A percentile compares a stretch with the other conserved stretches of the same genome.
Evolutionary conservation across 2,888 invertebrate genomes (phyloP).

Genomic region (Suillia variegata): DNA sequence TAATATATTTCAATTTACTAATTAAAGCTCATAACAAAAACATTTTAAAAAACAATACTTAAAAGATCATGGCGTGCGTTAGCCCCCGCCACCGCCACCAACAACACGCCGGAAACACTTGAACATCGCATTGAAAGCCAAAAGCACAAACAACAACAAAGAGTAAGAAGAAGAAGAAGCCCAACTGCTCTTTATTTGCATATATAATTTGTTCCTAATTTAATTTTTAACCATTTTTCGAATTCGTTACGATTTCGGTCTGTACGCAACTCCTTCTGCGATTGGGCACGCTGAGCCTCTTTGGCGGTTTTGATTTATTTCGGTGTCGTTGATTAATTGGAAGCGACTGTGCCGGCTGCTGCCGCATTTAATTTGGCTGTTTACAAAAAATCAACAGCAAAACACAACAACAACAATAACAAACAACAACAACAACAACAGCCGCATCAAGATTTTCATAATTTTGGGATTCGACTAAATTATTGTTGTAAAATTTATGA

Average conservation of each 20-base stretch:
- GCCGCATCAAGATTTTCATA: neutral
- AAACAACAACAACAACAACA: neutral
- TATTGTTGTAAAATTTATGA: constrained; percentile 7
- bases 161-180: no score
- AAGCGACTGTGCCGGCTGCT: constrained; percentile 9
- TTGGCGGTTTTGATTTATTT: constrained; percentile 20
- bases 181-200: constrained; percentile 18
- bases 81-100: no score
- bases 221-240: constrained; percentile 18
- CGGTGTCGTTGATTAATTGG: constrained; percentile 20
- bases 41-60: no score
- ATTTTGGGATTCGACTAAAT: neutral
- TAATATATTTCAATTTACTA: no score
- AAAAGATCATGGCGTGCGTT: no score
- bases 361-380: neutral
- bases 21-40: no score
- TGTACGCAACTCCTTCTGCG: neutral
- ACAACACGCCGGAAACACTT: no score
- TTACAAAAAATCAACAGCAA: neutral
- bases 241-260: neutral
- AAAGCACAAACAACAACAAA: no score
- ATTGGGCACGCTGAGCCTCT: constrained; percentile 15
- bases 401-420: neutral
- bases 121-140: no score
- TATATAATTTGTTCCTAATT: constrained; percentile 26